Evolutionary conservation across 2,888 invertebrate genomes (phyloP).

Genomic region (Lacanobia wlatinum): DNA sequence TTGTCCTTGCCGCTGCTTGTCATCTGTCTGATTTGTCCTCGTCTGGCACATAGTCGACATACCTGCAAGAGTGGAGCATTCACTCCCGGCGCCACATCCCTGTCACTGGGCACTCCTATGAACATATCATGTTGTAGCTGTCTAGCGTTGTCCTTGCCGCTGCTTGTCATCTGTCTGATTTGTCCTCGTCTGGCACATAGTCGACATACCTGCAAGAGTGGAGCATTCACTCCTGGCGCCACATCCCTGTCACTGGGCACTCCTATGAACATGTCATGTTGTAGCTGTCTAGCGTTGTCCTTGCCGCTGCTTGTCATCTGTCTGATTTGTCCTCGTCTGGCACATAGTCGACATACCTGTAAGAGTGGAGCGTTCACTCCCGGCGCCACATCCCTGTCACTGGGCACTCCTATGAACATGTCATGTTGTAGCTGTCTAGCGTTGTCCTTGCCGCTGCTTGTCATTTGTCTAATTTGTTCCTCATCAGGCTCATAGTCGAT

Average conservation of each 20-base stretch:
- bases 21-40: conserved; percentile 79
- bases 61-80: conserved; percentile 74
- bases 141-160: conserved; percentile 45
- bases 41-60: conserved; percentile 70
- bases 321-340: conserved; percentile 81
- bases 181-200: conserved; percentile 79
- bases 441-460: conserved; percentile 52
- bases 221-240: conserved; percentile 85
- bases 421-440: conserved; percentile 58
- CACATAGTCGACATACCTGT: conserved; percentile 70
- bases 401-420: conserved; percentile 65
- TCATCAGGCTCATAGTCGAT: conserved; percentile 83
- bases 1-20: conserved; percentile 60
- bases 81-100: conserved; percentile 75
- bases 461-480: conserved; percentile 80
- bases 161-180: conserved; percentile 77
- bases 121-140: conserved; percentile 63
- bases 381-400: conserved; percentile 83
- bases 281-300: conserved; percentile 37
- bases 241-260: conserved; percentile 78
- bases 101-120: conserved; percentile 69
- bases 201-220: conserved; percentile 81
- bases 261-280: conserved; percentile 65
- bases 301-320: conserved; percentile 72
- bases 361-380: conserved; percentile 83